Conservation (phyloP, 2,888 invertebrate genomes). For the Cosmorhoe ocellata region DNA sequence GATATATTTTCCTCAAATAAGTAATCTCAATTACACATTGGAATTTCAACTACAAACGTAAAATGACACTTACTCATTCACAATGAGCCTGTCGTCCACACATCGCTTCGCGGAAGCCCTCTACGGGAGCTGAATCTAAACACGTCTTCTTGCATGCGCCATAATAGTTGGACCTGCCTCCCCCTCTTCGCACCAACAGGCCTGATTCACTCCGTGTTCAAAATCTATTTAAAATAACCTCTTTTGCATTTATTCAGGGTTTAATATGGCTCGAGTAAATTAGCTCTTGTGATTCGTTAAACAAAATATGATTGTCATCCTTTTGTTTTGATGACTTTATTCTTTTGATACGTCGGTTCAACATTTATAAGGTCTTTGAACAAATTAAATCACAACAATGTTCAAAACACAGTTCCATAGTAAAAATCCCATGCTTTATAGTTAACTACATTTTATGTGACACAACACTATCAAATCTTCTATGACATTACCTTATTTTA, state of each 20-base stretch:
- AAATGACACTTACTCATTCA: conserved; percentile 41
- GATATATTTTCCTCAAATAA: conserved; percentile 4
- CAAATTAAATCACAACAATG: too few relatives aligned
- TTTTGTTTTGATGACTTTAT: too few relatives aligned
- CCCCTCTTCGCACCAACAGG: conserved; percentile 4
- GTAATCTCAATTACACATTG: conserved; percentile 33
- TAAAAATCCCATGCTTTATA: background rate
- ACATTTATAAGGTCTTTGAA: too few relatives aligned
- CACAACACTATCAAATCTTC: background rate
- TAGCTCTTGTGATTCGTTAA: too few relatives aligned
- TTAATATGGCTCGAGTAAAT: background rate
- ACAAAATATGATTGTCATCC: too few relatives aligned
- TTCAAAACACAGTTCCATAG: too few relatives aligned
- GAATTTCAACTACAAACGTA: conserved; percentile 43
- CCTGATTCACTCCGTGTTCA: background rate
- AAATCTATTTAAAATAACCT: background rate
- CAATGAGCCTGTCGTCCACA: conserved; percentile 47
- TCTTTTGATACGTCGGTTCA: too few relatives aligned
- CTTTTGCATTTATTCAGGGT: background rate
- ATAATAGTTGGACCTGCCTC: conserved; percentile 36
- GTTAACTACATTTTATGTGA: too few relatives aligned
- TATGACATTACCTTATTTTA: background rate
- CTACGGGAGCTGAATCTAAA: conserved; percentile 74
- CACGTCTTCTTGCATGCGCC: conserved; percentile 58
- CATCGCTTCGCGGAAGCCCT: conserved; percentile 70